Evolutionary conservation across 2,797 vertebrate species (phyloP).

Genomic region (Hephaestus fuliginosus): DNA sequence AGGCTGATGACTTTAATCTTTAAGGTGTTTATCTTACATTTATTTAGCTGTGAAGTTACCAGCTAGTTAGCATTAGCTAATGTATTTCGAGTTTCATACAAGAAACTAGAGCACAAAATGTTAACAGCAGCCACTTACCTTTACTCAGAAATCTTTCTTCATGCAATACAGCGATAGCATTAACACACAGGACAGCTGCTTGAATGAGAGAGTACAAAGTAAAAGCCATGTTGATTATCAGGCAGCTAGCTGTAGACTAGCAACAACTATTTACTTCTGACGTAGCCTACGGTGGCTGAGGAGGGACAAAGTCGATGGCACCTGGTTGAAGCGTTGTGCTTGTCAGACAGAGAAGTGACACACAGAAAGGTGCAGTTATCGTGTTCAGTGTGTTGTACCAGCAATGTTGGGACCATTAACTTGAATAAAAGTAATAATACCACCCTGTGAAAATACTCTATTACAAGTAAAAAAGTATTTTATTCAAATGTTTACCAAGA

Average conservation of each 20-base stretch:
- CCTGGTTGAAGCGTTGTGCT: neutral
- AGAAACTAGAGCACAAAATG: rapidly evolving
- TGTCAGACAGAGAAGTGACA: no score
- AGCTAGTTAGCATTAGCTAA: constrained; percentile 24
- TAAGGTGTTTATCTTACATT: neutral
- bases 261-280: constrained; percentile 69
- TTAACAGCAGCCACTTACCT: constrained; percentile 83
- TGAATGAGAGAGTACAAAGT: constrained; percentile 92
- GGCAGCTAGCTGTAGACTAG: neutral
- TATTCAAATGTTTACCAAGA: neutral
- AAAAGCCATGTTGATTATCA: constrained; percentile 87
- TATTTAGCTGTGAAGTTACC: neutral
- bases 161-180: constrained; percentile 93
- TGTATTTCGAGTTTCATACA: neutral
- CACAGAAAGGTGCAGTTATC: neutral
- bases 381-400: neutral
- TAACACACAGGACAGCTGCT: constrained; percentile 91
- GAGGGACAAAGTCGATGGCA: constrained; percentile 28
- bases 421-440: no score
- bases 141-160: constrained; percentile 94
- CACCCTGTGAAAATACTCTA: neutral
- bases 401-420: neutral
- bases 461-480: neutral
- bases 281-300: constrained; percentile 65
- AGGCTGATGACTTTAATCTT: neutral